Evolutionary conservation across 2,113 vertebrate genomes (phyloP).

Genomic region (Pelodiscus sinensis): DNA sequence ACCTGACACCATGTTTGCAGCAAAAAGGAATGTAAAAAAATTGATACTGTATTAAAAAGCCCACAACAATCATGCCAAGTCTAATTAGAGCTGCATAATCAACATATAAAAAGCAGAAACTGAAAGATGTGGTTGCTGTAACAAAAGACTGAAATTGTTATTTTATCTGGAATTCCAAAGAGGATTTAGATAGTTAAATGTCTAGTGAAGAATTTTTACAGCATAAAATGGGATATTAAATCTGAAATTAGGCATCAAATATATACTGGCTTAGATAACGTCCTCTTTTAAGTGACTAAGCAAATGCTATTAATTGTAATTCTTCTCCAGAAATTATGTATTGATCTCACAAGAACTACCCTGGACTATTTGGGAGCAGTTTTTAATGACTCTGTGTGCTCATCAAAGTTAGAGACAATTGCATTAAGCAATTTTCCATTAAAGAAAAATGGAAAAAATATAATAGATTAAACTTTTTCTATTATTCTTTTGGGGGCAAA

Average conservation of each 20-base stretch:
- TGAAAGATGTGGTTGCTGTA: neutral
- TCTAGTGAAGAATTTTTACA: neutral
- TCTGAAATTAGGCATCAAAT: neutral
- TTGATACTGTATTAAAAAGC: neutral
- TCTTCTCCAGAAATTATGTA: conserved; percentile 43
- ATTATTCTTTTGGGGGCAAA: neutral
- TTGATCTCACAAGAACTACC: neutral
- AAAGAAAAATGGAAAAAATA: conserved; percentile 5
- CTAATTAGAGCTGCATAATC: conserved; percentile 12
- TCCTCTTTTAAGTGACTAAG: neutral
- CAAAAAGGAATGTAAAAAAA: neutral
- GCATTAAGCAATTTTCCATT: conserved; percentile 6
- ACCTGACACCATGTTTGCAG: neutral
- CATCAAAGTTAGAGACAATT: conserved; percentile 20
- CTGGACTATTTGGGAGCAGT: neutral
- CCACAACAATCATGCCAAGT: accelerated
- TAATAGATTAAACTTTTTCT: neutral
- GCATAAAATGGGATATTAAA: conserved; percentile 18
- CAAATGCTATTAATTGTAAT: conserved; percentile 35
- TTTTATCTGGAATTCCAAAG: neutral
- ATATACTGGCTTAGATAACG: conserved; percentile 18
- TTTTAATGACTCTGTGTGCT: conserved; percentile 12
- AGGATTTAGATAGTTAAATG: conserved; percentile 15
- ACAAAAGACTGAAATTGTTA: neutral
- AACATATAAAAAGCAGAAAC: conserved; percentile 1